phyloP scores from a whole-genome alignment of 37 sponge, comb jelly and placozoan genomes.

The Beroe forskalii region DNA sequence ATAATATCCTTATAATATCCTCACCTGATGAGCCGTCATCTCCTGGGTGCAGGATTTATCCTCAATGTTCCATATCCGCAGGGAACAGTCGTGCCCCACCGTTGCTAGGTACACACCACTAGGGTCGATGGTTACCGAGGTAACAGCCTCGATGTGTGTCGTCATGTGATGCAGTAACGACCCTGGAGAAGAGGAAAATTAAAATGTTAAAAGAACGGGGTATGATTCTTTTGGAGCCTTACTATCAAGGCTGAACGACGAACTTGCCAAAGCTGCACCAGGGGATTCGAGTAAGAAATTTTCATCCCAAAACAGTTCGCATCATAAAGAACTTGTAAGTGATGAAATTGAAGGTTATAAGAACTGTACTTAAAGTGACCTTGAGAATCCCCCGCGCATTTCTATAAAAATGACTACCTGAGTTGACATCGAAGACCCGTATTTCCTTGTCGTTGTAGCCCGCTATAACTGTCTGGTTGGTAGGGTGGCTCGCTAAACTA shows the following conservation, averaged over 20 bases:
- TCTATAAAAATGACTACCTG: constrained; percentile 71
- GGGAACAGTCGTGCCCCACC: constrained; percentile 94
- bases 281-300: too few species aligned
- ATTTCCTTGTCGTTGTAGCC: constrained; percentile 93
- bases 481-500: constrained; percentile 81
- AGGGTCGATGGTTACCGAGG: constrained; percentile 87
- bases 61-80: constrained; percentile 92
- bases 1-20: too few species aligned
- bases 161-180: constrained; percentile 83
- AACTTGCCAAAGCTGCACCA: too few species aligned
- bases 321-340: too few species aligned
- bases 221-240: not conserved
- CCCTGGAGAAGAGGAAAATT: constrained; percentile 70
- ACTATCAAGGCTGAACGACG: too few species aligned
- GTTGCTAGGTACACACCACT: constrained; percentile 91
- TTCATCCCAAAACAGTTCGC: too few species aligned
- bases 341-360: too few species aligned
- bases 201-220: not conserved
- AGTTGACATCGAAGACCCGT: constrained; percentile 77
- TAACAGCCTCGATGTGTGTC: constrained; percentile 92
- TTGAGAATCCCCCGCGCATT: too few species aligned
- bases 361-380: too few species aligned
- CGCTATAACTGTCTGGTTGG: constrained; percentile 80
- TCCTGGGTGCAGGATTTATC: constrained; percentile 89
- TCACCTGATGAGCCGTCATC: constrained; percentile 78